Base-by-base conservation (phyloP, 2,888 invertebrate genomes). In the Pyrrhosoma nymphula region DNA sequence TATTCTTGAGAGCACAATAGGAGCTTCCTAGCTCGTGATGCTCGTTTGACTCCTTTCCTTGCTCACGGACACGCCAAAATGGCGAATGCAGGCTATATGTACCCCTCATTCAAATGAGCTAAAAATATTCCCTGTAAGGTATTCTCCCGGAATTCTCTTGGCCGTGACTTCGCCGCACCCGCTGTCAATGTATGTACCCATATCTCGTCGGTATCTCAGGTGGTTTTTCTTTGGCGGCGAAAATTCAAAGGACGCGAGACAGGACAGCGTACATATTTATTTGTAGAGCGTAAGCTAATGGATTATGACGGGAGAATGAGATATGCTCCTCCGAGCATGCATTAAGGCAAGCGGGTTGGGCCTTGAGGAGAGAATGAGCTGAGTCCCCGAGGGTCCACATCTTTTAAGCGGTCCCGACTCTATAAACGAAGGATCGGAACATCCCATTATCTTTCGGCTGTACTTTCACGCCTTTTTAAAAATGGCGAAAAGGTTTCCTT, bases 281-380 rank as follows among this genome's bases (percentile, higher is more conserved):
- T 93, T 93, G 93, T 93, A 55, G 69, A 93, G 69, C 69, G 93
- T 93, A 26, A n/a, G 69, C 69, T 93, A 69, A 93, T 93, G 69
- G 63, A 93, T 93, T 47, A 93, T 69, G 47, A 63, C 93, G 93
- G 47, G 55, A 26, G 20, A 39, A 63, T 47, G 60, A 63, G 93
- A 69, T 69, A 69, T 69, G 35, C 69, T 82, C 47, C 69, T 69
- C 55, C 93, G 93, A 69, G 69, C 93, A 69, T 93, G 93, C 47
- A 69, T 20, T 0, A n/a, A 12, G 89, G 39, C 35, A 55, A 56
- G 89, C 10, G 56, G 16, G 63, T 23, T 26, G 82, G 82, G 30
- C 30, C 82, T 35, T 14, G 35, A 8, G 8, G 47, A 35, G 35
- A 82, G 82, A 26, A 69, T 69, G 56, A 56, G 26, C 56, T 26